Evolutionary conservation across 2,113 vertebrate genomes (phyloP).

Genomic region (Boulengeromyrus knoepffleri): DNA sequence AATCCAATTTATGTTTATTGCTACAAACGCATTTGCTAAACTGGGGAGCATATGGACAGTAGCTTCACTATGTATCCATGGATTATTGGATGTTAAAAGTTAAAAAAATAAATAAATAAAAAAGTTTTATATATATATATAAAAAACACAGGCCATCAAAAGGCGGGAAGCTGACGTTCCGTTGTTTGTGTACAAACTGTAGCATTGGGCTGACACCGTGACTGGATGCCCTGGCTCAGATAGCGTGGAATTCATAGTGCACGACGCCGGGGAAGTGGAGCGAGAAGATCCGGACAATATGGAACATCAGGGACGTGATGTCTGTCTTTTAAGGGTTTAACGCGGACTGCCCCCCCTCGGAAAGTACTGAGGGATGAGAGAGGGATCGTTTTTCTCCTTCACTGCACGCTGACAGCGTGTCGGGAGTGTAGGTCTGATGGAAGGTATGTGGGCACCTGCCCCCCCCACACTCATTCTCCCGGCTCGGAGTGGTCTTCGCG

Average conservation of each 20-base stretch:
- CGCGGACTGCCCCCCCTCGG: constrained; percentile 11
- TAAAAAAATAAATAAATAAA: neutral
- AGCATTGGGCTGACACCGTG: constrained; percentile 52
- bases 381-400: constrained; percentile 57
- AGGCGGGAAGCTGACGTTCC: constrained; percentile 27
- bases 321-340: constrained; percentile 34
- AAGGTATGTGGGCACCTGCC: constrained; percentile 17
- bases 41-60: neutral
- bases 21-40: neutral
- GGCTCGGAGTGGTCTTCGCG: constrained; percentile 47
- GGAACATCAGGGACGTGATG: constrained; percentile 22
- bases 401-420: constrained; percentile 60
- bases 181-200: constrained; percentile 56
- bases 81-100: neutral
- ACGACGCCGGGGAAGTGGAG: constrained; percentile 18
- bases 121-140: neutral
- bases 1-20: neutral
- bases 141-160: too few species aligned
- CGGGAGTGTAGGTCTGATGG: constrained; percentile 52
- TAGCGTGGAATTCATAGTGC: constrained; percentile 23
- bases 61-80: neutral
- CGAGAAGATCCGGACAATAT: constrained; percentile 17
- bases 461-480: constrained; percentile 8
- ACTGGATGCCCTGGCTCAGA: constrained; percentile 48
- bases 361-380: constrained; percentile 27